These are phyloP conservation scores for Pyrocephalus nanus DNA, from an alignment of 2,797 vertebrate species.

Conservation along the genomic window DNA sequence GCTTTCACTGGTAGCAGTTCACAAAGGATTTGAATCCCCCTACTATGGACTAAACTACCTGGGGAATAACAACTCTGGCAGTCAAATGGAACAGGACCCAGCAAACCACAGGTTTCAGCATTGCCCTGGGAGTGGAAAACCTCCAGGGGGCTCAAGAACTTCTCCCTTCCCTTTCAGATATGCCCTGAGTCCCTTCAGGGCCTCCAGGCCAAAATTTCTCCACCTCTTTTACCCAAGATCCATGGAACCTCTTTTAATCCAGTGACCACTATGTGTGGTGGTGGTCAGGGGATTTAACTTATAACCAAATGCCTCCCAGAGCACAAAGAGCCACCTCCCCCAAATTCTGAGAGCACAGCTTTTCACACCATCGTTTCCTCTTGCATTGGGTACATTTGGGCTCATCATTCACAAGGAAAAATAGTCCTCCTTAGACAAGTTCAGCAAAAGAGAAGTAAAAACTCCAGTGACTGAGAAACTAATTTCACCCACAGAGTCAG, in stretches of 20 bases:
- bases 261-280: fast-evolving
- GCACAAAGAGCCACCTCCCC: not conserved
- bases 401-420: not conserved
- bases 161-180: not conserved
- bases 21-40: not conserved
- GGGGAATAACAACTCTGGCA: not conserved
- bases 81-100: not conserved
- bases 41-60: not conserved
- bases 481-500: not conserved
- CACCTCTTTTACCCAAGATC: not conserved
- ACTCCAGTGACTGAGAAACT: not conserved
- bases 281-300: not conserved
- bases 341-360: not conserved
- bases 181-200: not conserved
- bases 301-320: not conserved
- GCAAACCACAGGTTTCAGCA: not conserved
- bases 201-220: not conserved
- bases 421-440: fast-evolving
- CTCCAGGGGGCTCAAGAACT: not conserved
- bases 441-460: not conserved
- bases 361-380: not conserved
- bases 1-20: not conserved
- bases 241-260: not conserved
- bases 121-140: not conserved
- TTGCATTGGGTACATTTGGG: fast-evolving